A percentile compares a stretch with the other conserved stretches of the same genome.
Conservation (phyloP, 2,113 vertebrate genomes). For the Melospiza georgiana region DNA sequence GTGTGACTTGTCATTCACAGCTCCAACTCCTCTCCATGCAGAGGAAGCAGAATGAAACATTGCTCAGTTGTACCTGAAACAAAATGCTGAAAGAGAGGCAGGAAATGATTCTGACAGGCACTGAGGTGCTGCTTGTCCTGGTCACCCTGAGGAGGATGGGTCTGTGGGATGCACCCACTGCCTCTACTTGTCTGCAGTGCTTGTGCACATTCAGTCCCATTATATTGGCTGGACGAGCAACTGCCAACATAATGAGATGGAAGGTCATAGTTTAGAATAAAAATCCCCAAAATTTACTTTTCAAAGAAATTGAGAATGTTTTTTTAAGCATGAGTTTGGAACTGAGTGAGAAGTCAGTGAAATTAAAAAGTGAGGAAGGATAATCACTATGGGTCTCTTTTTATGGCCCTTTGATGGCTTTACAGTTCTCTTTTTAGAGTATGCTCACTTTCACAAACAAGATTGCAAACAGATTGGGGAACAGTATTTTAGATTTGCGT, state of each 20-base stretch:
- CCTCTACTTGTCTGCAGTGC: not conserved
- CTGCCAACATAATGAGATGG: not conserved
- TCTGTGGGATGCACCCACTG: not conserved
- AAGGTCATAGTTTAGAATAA: not conserved
- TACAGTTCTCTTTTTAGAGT: not conserved
- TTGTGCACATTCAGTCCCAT: accelerated
- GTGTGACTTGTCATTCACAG: not conserved
- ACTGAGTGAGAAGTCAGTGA: not conserved
- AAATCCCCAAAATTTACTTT: not conserved
- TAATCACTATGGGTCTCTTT: not conserved
- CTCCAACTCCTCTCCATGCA: not conserved
- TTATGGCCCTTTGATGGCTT: not conserved
- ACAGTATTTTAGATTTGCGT: not conserved
- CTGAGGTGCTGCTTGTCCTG: not conserved
- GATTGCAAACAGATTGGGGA: not conserved
- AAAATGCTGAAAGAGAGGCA: not conserved
- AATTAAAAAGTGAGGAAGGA: not conserved
- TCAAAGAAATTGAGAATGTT: not conserved
- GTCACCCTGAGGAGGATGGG: not conserved
- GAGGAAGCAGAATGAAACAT: not conserved
- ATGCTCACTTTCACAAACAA: not conserved
- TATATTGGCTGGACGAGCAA: not conserved
- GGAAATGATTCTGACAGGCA: not conserved
- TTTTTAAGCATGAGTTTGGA: not conserved
- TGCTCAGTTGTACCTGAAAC: not conserved